These are phyloP conservation scores for Eubucco bourcierii DNA, from an alignment of 2,113 vertebrate species.

Conservation along the genomic window DNA sequence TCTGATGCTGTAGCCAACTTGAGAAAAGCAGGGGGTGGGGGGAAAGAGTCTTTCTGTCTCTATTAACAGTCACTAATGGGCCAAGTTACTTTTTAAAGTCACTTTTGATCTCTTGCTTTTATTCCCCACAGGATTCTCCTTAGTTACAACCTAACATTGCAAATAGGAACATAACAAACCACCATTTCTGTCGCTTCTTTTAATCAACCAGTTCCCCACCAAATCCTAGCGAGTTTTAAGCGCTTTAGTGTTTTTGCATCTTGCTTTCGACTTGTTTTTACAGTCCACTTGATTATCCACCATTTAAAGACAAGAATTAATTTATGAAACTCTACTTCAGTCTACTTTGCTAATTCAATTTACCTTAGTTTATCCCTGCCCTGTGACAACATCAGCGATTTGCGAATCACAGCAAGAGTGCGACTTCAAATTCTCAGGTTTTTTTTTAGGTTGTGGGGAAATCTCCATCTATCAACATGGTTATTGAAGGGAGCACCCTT, in stretches of 20 bases:
- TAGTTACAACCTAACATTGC: conserved; percentile 3
- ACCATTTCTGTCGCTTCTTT: neutral
- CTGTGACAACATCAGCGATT: neutral
- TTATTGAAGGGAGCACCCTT: neutral
- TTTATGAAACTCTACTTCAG: neutral
- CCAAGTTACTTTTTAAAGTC: neutral
- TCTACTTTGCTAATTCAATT: neutral
- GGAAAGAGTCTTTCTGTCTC: neutral
- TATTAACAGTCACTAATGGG: neutral
- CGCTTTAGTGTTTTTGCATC: neutral
- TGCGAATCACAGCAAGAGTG: neutral
- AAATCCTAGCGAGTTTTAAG: neutral
- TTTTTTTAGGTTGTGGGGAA: neutral
- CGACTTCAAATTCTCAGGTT: neutral
- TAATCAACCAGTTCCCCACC: neutral
- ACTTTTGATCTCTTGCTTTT: neutral
- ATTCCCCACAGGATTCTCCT: neutral
- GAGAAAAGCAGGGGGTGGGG: neutral
- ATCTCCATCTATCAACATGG: neutral
- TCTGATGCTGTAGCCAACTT: neutral
- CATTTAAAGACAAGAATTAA: neutral
- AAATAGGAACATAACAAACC: neutral
- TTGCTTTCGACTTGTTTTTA: neutral
- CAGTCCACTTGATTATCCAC: neutral
- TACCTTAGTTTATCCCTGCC: neutral